Percentiles rank a stretch among this genome's conserved stretches.
phyloP scores from a whole-genome alignment of 2,888 invertebrate species.

The Agrotis ipsilon region DNA sequence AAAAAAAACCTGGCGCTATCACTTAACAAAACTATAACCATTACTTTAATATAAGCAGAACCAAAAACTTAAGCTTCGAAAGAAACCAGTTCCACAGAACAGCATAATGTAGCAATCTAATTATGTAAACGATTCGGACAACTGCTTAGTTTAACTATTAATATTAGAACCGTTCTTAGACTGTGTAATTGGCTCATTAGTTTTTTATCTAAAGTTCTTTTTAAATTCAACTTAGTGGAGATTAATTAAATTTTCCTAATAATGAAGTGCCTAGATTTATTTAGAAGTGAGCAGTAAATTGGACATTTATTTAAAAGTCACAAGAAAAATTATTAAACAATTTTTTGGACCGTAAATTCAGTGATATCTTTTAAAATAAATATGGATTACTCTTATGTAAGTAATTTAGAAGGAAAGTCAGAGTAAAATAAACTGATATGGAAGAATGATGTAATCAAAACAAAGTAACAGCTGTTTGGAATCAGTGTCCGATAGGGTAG shows the following conservation, averaged over 20 bases:
- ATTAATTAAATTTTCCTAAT: conserved; percentile 7
- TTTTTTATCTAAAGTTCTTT: conserved; percentile 34
- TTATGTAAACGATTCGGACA: conserved; percentile 53
- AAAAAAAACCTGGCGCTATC: neutral
- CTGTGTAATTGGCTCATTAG: conserved; percentile 40
- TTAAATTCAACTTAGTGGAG: conserved; percentile 4
- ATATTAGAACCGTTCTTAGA: conserved; percentile 29
- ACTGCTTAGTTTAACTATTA: conserved; percentile 46
- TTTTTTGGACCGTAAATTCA: no score
- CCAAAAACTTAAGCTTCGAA: neutral
- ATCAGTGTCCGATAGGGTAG: no score
- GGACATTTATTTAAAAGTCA: no score
- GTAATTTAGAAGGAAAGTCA: no score
- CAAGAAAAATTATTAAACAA: no score
- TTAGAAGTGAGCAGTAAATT: neutral
- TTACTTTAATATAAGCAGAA: conserved; percentile 31
- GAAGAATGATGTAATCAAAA: no score
- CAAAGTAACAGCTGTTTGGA: no score
- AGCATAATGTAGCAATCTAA: conserved; percentile 42
- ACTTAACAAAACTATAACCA: conserved; percentile 17
- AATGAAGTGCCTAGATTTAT: neutral
- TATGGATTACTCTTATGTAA: no score
- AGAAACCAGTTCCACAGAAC: conserved; percentile 16
- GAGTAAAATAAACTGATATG: no score
- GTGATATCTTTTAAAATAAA: no score